phyloP scores from a whole-genome alignment of 1,140 invertebrate genomes.

The Ooceraea biroi region DNA sequence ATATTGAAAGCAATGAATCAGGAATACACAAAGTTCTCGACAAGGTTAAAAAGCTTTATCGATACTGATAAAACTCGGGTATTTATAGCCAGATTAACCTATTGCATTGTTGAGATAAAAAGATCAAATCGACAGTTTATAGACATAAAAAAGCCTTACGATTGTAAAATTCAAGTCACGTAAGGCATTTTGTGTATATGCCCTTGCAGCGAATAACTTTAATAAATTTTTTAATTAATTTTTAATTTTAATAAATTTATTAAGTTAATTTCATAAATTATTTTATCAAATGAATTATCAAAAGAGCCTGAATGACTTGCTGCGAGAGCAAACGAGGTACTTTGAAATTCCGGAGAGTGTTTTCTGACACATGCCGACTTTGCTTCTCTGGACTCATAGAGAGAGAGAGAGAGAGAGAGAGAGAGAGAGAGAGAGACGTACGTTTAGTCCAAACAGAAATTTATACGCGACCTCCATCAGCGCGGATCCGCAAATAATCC shows the following conservation, averaged over 20 bases:
- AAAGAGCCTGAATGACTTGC: too few species aligned
- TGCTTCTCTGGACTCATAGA: not conserved
- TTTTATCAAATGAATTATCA: not conserved
- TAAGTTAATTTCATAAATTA: not conserved
- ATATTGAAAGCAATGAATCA: conserved; percentile 29
- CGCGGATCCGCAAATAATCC: conserved; percentile 75
- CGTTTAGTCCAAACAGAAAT: conserved; percentile 35
- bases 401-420: not conserved
- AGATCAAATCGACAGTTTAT: not conserved
- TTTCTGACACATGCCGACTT: not conserved
- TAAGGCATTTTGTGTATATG: too few species aligned
- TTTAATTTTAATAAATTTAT: not conserved
- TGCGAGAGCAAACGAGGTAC: not conserved
- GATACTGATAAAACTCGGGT: conserved; percentile 12
- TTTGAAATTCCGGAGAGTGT: not conserved
- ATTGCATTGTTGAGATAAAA: conserved; percentile 8
- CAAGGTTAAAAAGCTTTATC: conserved; percentile 40
- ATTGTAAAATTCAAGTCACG: not conserved
- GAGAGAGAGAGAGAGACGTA: not conserved
- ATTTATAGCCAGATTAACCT: conserved; percentile 38
- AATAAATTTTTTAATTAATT: too few species aligned
- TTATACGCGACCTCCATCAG: conserved; percentile 53
- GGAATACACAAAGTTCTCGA: not conserved
- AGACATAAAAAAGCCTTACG: not conserved
- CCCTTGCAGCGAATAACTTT: too few species aligned